Base-by-base conservation (phyloP, 2,888 invertebrate genomes). In the Acanthococcus lagerstroemiae region DNA sequence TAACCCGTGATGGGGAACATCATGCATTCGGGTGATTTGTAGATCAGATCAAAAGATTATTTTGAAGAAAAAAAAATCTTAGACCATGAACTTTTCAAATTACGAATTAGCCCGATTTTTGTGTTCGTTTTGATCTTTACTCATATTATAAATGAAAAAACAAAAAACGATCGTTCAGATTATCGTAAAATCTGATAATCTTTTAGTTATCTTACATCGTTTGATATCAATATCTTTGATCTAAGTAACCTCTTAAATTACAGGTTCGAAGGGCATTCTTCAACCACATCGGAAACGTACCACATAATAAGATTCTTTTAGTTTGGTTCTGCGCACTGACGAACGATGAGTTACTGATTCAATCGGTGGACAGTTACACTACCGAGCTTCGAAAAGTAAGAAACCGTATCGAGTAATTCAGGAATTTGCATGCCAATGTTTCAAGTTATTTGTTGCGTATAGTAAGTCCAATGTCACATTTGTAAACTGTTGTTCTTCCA, bases 311-410 rank as follows among this genome's bases (percentile, higher is more conserved):
- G 12, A 37, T 61, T 15, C 37, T 61, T 19, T 12, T 61, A 15
- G 52, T 61, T 5, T 50, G 61, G 22, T 61, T 61, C 15, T 61
- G 61, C 26, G 21, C 52, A 7, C 50, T 61, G n/a, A 26, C 61
- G n/a, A 52, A 61, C 17, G 61, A 61, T 19, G 50, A 61, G 4
- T 19, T 52, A 4, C 22, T 61, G 4, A 37, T 61, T 12, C 50
- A 61, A 9, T 61, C 61, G 4, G 52, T 61, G 7, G 27, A 22
- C 48, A n/a, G 24, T 21, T 26, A 61, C 37, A 21, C 52, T 1
- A 27, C 17, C 9, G 52, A 50, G 19, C 21, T 61, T 2, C 26
- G 50, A 50, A 19, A 61, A 22, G 58, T 58, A n/a, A n/a, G n/a
- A n/a, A n/a, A n/a, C n/a, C n/a, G n/a, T n/a, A n/a, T n/a, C n/a